phyloP scores from a whole-genome alignment of 2,888 invertebrate genomes.

The Meiosimyza platycephala region DNA sequence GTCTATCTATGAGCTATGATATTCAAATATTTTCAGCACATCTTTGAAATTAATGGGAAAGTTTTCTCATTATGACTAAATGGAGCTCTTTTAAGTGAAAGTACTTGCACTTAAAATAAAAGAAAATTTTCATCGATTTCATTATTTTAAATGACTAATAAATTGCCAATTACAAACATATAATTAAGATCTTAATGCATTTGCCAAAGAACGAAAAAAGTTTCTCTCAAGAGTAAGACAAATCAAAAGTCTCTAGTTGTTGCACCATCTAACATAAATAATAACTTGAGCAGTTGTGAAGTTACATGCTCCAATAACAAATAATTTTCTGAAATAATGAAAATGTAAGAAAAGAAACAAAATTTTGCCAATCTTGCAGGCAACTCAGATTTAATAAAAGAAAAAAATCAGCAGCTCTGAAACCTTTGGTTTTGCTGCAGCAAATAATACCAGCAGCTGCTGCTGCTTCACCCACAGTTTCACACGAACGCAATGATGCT shows the following conservation, averaged over 20 bases:
- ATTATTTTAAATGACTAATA: too few species aligned
- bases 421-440: not conserved
- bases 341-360: not conserved
- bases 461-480: slow-evolving; percentile 15
- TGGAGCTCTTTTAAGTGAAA: too few species aligned
- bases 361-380: not conserved
- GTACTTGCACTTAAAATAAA: too few species aligned
- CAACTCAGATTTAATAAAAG: not conserved
- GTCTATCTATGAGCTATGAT: too few species aligned
- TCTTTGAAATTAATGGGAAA: too few species aligned
- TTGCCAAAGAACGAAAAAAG: too few species aligned
- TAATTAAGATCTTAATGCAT: too few species aligned
- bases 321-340: not conserved
- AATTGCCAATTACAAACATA: too few species aligned
- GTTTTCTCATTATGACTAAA: too few species aligned
- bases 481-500: not conserved
- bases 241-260: not conserved
- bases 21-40: too few species aligned
- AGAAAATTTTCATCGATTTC: too few species aligned
- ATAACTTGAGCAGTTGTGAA: not conserved
- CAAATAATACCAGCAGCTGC: not conserved
- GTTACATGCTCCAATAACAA: slow-evolving; percentile 6
- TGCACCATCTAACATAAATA: not conserved
- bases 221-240: too few species aligned
- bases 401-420: not conserved